Percentiles rank a stretch among this genome's conserved stretches.
Conservation (phyloP, 2,888 invertebrate species). For the Meganola albula region DNA sequence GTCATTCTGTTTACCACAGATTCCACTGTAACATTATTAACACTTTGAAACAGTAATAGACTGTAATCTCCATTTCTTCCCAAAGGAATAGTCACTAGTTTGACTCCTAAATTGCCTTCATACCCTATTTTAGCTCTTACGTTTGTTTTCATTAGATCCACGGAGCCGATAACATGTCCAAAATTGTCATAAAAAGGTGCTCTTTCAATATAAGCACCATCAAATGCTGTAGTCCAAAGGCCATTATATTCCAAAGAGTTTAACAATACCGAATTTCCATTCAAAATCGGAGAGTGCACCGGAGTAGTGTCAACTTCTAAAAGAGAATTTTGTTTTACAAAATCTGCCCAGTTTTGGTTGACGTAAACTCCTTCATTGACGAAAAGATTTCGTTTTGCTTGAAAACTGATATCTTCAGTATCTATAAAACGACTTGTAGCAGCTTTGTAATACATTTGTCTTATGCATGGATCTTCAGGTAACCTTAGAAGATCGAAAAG, state of each 20-base stretch:
- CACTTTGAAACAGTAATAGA: slow-evolving; percentile 2
- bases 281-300: neutral
- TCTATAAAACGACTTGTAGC: slow-evolving; percentile 1
- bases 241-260: slow-evolving; percentile 4
- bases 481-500: slow-evolving; percentile 2
- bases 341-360: slow-evolving; percentile 1
- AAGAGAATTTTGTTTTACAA: neutral
- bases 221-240: slow-evolving; percentile 7
- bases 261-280: slow-evolving; percentile 6
- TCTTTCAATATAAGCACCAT: slow-evolving; percentile 3
- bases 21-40: neutral
- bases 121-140: slow-evolving; percentile 1
- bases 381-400: neutral
- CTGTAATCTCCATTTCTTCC: slow-evolving; percentile 4
- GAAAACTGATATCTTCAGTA: slow-evolving; percentile 1
- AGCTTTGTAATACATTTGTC: slow-evolving; percentile 2
- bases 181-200: slow-evolving; percentile 4
- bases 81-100: slow-evolving; percentile 1
- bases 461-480: slow-evolving; percentile 1
- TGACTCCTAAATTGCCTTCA: neutral
- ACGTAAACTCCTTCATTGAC: slow-evolving; percentile 3
- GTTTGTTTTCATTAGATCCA: slow-evolving; percentile 8
- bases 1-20: neutral
- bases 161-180: slow-evolving; percentile 1
- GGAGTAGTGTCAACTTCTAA: slow-evolving; percentile 3